These are phyloP conservation scores for Parauchenoglanis ngamensis DNA, from an alignment of 2,797 vertebrate genomes.

Conservation along the genomic window DNA sequence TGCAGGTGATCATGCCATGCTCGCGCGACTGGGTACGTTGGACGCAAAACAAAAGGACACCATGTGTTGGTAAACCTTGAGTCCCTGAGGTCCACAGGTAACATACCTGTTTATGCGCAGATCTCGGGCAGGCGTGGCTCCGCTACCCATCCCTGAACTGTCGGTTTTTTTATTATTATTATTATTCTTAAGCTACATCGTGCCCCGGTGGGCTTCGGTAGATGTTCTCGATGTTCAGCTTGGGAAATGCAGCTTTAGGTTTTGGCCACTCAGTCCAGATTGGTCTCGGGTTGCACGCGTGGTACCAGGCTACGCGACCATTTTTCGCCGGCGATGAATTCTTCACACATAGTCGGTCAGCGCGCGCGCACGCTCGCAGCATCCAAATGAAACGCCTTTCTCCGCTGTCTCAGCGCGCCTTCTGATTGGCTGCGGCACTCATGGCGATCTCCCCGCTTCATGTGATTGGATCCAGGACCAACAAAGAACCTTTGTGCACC, in stretches of 20 bases:
- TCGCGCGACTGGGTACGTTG: constrained; percentile 55
- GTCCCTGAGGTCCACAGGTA: constrained; percentile 71
- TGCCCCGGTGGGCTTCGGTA: not conserved
- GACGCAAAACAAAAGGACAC: constrained; percentile 55
- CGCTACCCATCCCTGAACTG: constrained; percentile 55
- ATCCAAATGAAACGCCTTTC: constrained; percentile 67
- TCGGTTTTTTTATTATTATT: not conserved
- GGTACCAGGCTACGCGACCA: constrained; percentile 2
- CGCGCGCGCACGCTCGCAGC: constrained; percentile 46
- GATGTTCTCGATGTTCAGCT: not conserved
- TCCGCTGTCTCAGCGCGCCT: constrained; percentile 59
- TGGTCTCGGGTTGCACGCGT: not conserved
- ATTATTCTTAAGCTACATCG: not conserved
- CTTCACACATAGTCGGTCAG: constrained; percentile 17
- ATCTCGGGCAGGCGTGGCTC: constrained; percentile 56
- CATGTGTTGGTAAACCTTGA: constrained; percentile 32
- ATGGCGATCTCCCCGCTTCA: constrained; percentile 65
- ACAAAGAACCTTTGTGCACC: constrained; percentile 75
- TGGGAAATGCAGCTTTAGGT: not conserved
- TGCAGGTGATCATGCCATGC: constrained; percentile 58
- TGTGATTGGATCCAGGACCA: constrained; percentile 60
- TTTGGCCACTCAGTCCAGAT: no score
- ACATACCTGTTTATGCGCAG: constrained; percentile 68
- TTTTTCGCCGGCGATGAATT: constrained; percentile 49
- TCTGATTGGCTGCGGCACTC: constrained; percentile 70